These are phyloP conservation scores for Podilymbus podiceps DNA, from an alignment of 2,113 vertebrate genomes.

Conservation along the genomic window DNA sequence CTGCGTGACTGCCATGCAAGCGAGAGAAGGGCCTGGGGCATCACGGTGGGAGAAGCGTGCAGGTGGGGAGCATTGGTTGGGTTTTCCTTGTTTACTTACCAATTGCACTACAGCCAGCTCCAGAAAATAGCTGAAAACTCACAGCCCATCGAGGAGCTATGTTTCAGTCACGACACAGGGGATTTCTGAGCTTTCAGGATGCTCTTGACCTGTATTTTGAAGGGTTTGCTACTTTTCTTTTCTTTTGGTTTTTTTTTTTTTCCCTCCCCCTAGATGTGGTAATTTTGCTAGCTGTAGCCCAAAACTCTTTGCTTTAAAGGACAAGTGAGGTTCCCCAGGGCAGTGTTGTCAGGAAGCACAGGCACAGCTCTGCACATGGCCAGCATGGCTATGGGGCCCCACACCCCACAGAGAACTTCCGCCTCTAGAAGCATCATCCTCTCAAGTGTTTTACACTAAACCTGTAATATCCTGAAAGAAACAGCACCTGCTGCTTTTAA, in stretches of 20 bases:
- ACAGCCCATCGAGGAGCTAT: not conserved
- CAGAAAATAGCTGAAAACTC: not conserved
- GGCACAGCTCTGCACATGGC: not conserved
- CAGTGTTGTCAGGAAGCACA: not conserved
- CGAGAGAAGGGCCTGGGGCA: not conserved
- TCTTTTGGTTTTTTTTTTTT: too few species aligned
- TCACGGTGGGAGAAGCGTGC: not conserved
- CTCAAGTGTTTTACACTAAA: not conserved
- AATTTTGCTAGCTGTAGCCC: not conserved
- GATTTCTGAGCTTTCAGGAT: not conserved
- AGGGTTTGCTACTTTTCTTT: not conserved
- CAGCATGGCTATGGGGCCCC: not conserved
- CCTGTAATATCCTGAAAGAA: not conserved
- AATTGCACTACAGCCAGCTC: not conserved
- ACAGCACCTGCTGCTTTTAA: not conserved
- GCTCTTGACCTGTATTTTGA: not conserved
- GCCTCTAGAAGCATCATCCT: not conserved
- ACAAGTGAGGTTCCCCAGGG: not conserved
- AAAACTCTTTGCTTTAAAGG: not conserved
- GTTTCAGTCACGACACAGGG: not conserved
- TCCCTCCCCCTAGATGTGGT: not conserved
- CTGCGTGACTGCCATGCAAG: not conserved
- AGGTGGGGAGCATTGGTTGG: not conserved
- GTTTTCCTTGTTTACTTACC: not conserved
- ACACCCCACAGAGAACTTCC: not conserved